Conservation (phyloP, 2,888 invertebrate genomes). For the Scrobipalpa costella region DNA sequence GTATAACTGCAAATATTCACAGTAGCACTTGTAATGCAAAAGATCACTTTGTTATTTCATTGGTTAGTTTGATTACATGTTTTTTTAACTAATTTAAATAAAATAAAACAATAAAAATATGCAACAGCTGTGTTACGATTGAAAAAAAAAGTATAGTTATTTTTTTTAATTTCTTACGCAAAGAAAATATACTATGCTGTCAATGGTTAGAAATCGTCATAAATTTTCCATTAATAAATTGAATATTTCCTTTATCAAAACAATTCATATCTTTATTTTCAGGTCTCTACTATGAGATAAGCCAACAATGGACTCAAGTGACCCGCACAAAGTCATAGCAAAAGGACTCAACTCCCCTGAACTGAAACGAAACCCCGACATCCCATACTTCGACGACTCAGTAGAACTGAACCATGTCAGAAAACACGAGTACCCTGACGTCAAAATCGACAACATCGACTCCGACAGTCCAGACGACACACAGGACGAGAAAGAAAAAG, state of each 20-base stretch:
- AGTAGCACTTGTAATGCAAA: too few relatives aligned
- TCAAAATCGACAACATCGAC: constrained; percentile 36
- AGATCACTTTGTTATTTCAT: too few relatives aligned
- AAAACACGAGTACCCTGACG: constrained; percentile 29
- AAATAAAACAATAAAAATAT: too few relatives aligned
- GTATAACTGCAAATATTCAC: too few relatives aligned
- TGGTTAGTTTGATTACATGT: too few relatives aligned
- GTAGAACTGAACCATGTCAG: constrained; percentile 43
- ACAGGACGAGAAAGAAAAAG: constrained; percentile 42
- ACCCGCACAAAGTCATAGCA: constrained; percentile 48
- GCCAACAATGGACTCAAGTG: constrained; percentile 39
- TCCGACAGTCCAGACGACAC: constrained; percentile 40
- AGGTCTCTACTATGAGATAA: constrained; percentile 64
- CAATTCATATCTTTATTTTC: constrained; percentile 40
- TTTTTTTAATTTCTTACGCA: too few relatives aligned
- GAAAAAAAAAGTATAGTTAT: too few relatives aligned
- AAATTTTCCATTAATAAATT: too few relatives aligned
- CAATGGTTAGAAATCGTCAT: too few relatives aligned
- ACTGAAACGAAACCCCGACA: constrained; percentile 44
- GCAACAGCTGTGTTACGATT: too few relatives aligned
- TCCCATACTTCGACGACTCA: constrained; percentile 46
- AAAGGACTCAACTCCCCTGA: constrained; percentile 70
- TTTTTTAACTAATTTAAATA: too few relatives aligned
- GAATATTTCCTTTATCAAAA: background rate
- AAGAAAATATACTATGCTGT: too few relatives aligned